phyloP scores from a whole-genome alignment of 2,888 invertebrate species.

The Amorpha juglandis region DNA sequence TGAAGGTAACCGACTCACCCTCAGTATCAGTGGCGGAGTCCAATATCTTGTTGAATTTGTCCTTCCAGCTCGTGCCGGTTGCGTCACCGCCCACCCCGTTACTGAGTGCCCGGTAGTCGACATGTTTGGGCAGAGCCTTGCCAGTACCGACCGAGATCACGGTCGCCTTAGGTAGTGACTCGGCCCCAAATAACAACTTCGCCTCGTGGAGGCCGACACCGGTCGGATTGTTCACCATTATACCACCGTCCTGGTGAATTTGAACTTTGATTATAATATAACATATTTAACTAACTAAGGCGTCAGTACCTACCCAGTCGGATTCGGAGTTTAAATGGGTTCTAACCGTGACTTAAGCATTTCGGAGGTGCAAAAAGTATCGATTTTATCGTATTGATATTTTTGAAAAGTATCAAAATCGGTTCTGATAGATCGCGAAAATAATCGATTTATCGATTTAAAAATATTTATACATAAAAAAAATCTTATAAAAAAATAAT shows the following conservation, averaged over 20 bases:
- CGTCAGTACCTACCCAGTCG: too few species aligned
- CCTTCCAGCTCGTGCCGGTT: slow-evolving; percentile 86
- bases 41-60: slow-evolving; percentile 91
- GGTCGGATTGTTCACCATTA: slow-evolving; percentile 94
- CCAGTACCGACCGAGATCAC: slow-evolving; percentile 94
- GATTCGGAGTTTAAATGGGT: too few species aligned
- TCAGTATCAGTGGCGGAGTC: slow-evolving; percentile 95
- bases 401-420: too few species aligned
- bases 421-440: too few species aligned
- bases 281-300: too few species aligned
- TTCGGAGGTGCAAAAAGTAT: too few species aligned
- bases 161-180: slow-evolving; percentile 86
- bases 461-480: too few species aligned
- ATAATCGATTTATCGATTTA: too few species aligned
- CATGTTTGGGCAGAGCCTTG: slow-evolving; percentile 64
- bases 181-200: slow-evolving; percentile 91
- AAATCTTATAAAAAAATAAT: too few species aligned
- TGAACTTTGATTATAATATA: not conserved
- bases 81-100: slow-evolving; percentile 35
- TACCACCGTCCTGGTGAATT: slow-evolving; percentile 88
- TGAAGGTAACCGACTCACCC: slow-evolving; percentile 72
- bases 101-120: slow-evolving; percentile 31
- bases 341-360: too few species aligned
- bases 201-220: slow-evolving; percentile 95
- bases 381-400: too few species aligned